Base-by-base conservation (phyloP, 2,797 vertebrate genomes). In the Lemur catta region DNA sequence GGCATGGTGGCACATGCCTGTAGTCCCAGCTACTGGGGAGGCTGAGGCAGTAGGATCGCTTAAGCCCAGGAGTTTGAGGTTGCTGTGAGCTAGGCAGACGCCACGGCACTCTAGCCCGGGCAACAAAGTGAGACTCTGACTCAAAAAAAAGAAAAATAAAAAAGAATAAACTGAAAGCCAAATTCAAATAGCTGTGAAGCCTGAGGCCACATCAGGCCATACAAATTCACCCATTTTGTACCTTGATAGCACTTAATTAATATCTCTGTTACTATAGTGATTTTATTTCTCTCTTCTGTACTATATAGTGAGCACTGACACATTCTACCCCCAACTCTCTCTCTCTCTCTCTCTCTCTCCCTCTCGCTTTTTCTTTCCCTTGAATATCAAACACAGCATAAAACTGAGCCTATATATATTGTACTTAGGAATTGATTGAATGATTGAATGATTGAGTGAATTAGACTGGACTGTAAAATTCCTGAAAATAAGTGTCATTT, bases 401-500 rank as follows among this genome's bases (percentile, higher is more conserved):
- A 84, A 86, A 89, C 41, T 41, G 15, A 84, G n/a, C 33, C 43
- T 61, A 38, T 69, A 24, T 41, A 46, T 43, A 87, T 72, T 88
- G 26, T 63, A 80, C 46, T 91, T 95, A 92, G 89, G 55, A 76
- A 92, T 41, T 93, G 57, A 92, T 90, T 89, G 81, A 79, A 89
- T 92, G 75, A 92, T 92, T 90, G 43, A 93, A 75, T 69, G 75
- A 92, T 92, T 90, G 43, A 93, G 75, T 69, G 28, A 82, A 84
- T 93, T 95, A 63, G 22, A 90, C 15, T 50, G 10, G 1, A 65
- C 33, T 88, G 24, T 52, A 93, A 90, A 95, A 88, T 80, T 95
- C 17, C 30, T 52, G 26, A 50, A 55, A 71, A 91, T 80, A 89
- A 90, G 28, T 35, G 9, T 5, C 80, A 84, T 84, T 89, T 94